Conservation (phyloP, 1,140 invertebrate species). For the Marisa cornuarietis region DNA sequence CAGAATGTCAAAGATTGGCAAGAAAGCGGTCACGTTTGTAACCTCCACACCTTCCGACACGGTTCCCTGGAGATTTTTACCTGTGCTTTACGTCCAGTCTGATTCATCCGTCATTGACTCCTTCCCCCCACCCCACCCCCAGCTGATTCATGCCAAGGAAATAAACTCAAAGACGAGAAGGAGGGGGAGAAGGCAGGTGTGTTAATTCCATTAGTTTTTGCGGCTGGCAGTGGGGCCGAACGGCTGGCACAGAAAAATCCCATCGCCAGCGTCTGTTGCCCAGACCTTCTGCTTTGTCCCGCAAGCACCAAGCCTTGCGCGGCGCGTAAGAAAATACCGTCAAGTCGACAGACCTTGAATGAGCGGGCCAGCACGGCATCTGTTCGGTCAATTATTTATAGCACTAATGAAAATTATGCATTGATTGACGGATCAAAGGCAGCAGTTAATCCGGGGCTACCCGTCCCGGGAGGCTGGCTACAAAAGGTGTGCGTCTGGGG, state of each 20-base stretch:
- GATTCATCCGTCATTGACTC: neutral
- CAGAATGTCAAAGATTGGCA: too few species aligned
- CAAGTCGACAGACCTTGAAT: too few species aligned
- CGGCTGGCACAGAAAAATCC: too few species aligned
- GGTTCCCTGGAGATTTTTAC: too few species aligned
- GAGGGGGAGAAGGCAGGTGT: neutral
- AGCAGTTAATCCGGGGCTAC: slow-evolving; percentile 12
- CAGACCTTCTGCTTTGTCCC: too few species aligned
- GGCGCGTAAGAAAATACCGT: too few species aligned
- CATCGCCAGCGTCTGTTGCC: too few species aligned
- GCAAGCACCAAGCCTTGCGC: too few species aligned
- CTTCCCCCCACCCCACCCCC: neutral
- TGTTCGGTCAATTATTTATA: slow-evolving; percentile 34
- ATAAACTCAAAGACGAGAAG: neutral
- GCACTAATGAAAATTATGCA: slow-evolving; percentile 31
- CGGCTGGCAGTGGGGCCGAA: neutral
- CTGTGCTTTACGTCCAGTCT: too few species aligned
- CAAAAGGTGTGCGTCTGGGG: neutral
- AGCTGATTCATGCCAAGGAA: neutral
- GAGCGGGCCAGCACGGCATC: too few species aligned
- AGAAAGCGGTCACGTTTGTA: too few species aligned
- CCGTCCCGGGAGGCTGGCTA: neutral
- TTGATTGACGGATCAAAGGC: slow-evolving; percentile 36
- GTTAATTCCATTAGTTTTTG: slow-evolving; percentile 3
- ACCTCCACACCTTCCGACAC: too few species aligned